Base-by-base conservation (phyloP, 1,140 invertebrate species). In the Drosophila pruinosa region DNA sequence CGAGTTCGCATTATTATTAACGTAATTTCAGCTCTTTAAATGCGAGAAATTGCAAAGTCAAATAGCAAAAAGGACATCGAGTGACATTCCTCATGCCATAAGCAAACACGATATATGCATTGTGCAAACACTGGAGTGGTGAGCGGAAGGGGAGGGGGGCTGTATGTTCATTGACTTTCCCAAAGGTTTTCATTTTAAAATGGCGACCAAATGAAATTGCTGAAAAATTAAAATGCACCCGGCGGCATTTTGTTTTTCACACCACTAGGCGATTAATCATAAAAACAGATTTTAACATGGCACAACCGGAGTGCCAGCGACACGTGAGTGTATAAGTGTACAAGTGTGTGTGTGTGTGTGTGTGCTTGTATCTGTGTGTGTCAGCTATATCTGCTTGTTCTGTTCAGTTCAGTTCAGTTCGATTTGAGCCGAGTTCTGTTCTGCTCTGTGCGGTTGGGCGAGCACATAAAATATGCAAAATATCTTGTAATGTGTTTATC, bases 401-500 rank as follows among this genome's bases (percentile, higher is more conserved):
- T 54, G 31, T 24, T 19, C 31, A 15, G 10, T 39, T 15, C 50
- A 41, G 39, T 34, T 52, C 34, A 7, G 28, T 59, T 28, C 41
- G 14, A 24, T 59, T 36, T n/a, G 17, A 56, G 34, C 36, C 21
- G 50, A 36, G 47, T 24, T 36, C 26, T 7, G 10, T 26, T 24
- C n/a, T 21, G 26, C n/a, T n/a, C n/a, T n/a, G 8, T 45, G 24
- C 19, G n/a, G 38, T 50, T 22, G 28, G 39, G 15, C 34, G 59
- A 41, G 48, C 57, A 56, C 63, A 83, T 85, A 78, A 83, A 83
- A 85, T 83, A 79, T 79, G 80, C 80, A 85, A 85, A 83, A 85
- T 83, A 83, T 83, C 80, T 79, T 83, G 79, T 83, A 83, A 83
- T 83, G 80, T 78, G 79, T 79, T 83, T 79, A 83, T 83, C 79